phyloP scores from a whole-genome alignment of 2,113 vertebrate species.

The Isurus oxyrinchus region DNA sequence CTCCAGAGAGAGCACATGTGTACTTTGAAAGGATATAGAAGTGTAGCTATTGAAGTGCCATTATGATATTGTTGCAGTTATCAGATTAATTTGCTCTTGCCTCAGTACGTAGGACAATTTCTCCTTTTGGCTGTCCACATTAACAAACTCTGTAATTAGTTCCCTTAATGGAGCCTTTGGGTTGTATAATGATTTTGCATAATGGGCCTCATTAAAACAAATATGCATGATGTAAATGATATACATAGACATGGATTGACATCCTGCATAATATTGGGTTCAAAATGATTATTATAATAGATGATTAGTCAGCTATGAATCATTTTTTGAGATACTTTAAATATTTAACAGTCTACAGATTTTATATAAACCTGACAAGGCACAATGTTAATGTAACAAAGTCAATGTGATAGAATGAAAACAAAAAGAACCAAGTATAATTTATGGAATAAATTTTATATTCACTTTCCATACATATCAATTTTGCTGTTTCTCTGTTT shows the following conservation, averaged over 20 bases:
- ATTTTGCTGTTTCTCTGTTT: neutral
- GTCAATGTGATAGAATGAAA: conserved; percentile 14
- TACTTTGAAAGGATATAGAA: neutral
- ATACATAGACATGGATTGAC: conserved; percentile 21
- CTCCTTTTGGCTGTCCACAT: conserved; percentile 25
- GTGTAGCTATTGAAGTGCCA: neutral
- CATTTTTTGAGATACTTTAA: conserved; percentile 4
- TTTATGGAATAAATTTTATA: neutral
- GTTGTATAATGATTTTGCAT: conserved; percentile 32
- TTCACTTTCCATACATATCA: neutral
- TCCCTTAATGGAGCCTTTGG: conserved; percentile 22
- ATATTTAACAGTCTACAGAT: conserved; percentile 14
- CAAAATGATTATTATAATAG: conserved; percentile 5
- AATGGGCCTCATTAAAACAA: conserved; percentile 34
- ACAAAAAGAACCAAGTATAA: neutral
- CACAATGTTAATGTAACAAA: neutral
- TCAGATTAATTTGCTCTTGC: conserved; percentile 29
- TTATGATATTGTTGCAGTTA: conserved; percentile 20
- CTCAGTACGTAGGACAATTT: conserved; percentile 28
- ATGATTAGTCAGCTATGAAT: conserved; percentile 14
- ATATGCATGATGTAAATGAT: conserved; percentile 29
- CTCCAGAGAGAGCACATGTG: neutral
- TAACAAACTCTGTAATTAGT: conserved; percentile 37
- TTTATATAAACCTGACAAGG: neutral
- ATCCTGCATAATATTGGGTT: neutral